phyloP scores from a whole-genome alignment of 2,113 vertebrate genomes.

The Daphoenositta chrysoptera region DNA sequence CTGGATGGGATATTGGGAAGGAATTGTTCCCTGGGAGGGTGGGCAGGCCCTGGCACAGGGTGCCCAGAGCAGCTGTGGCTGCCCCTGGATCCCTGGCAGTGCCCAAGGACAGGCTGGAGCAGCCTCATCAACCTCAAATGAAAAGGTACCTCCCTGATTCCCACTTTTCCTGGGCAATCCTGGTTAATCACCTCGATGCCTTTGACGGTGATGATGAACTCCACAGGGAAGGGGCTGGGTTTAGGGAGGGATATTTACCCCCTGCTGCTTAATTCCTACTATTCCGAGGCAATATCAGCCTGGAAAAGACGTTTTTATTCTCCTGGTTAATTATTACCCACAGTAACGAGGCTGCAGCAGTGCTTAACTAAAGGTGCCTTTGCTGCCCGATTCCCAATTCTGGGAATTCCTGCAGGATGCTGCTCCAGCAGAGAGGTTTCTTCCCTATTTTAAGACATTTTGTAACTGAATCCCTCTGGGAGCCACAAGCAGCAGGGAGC shows the following conservation, averaged over 20 bases:
- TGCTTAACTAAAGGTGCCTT: neutral
- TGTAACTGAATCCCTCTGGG: neutral
- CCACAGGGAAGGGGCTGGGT: neutral
- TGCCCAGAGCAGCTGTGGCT: neutral
- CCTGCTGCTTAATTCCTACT: neutral
- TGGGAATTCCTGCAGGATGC: neutral
- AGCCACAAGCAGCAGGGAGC: fast-evolving
- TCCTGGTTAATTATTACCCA: neutral
- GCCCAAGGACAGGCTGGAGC: neutral
- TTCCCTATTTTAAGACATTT: neutral
- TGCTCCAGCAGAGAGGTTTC: neutral
- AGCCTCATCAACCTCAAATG: neutral
- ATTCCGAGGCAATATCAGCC: neutral
- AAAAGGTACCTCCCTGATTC: neutral
- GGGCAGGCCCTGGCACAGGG: neutral
- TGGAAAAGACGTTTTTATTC: neutral
- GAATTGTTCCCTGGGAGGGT: neutral
- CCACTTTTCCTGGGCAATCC: neutral
- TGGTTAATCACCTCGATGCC: neutral
- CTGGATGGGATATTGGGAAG: neutral
- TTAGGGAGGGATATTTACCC: neutral
- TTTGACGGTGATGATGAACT: neutral
- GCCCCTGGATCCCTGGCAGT: neutral
- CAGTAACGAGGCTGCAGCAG: neutral
- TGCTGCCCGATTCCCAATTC: neutral